Conservation (phyloP, 35 echinoderm and acorn worm species). For the Eucidaris tribuloides region DNA sequence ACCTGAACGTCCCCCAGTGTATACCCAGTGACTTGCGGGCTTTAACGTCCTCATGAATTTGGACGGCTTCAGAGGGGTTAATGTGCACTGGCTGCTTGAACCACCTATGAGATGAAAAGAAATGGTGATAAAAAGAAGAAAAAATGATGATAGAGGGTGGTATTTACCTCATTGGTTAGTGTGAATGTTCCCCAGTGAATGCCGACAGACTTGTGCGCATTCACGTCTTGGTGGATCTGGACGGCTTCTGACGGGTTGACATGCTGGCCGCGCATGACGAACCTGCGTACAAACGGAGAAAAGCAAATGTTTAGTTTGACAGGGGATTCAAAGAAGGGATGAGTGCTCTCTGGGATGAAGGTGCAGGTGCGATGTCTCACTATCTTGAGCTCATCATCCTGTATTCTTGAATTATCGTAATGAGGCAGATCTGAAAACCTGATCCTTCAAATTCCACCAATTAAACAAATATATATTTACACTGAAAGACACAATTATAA, state of each 20-base stretch:
- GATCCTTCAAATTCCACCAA: too few relatives aligned
- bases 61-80: slow-evolving; percentile 74
- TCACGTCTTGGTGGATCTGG: slow-evolving; percentile 32
- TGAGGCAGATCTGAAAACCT: too few relatives aligned
- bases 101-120: slow-evolving; percentile 46
- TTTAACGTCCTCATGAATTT: slow-evolving; percentile 72
- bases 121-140: too few relatives aligned
- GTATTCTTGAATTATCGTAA: too few relatives aligned
- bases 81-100: slow-evolving; percentile 67
- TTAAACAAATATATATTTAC: too few relatives aligned
- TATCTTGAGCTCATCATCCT: too few relatives aligned
- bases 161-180: slow-evolving; percentile 70
- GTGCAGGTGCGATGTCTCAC: too few relatives aligned
- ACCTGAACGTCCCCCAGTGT: slow-evolving; percentile 90
- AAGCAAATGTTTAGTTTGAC: too few relatives aligned
- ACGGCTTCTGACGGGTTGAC: slow-evolving; percentile 36
- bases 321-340: too few relatives aligned
- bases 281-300: neutral
- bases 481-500: too few relatives aligned
- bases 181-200: slow-evolving; percentile 51
- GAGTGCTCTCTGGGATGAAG: too few relatives aligned
- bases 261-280: slow-evolving; percentile 23
- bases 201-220: slow-evolving; percentile 20
- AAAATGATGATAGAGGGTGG: neutral
- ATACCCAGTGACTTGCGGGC: slow-evolving; percentile 77